Evolutionary conservation across 1,140 invertebrate species (phyloP).

Genomic region (Cotesia glomerata): DNA sequence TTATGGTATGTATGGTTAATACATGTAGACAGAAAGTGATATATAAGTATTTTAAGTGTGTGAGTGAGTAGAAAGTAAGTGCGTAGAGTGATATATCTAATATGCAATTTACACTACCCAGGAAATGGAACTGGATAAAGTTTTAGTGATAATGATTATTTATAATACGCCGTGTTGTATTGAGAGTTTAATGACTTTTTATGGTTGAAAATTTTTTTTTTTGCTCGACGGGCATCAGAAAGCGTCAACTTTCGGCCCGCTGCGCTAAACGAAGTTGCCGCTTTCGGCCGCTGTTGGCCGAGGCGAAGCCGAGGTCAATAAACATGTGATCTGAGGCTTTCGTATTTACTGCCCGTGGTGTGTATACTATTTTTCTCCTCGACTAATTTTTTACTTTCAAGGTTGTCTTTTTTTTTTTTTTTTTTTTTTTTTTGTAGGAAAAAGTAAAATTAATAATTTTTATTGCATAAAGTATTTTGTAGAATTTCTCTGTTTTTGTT

Average conservation of each 20-base stretch:
- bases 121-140: constrained; percentile 28
- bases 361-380: too few species aligned
- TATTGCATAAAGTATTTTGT: too few species aligned
- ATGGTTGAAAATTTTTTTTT: too few species aligned
- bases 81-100: not conserved
- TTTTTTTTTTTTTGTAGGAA: not conserved
- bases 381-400: not conserved
- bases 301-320: too few species aligned
- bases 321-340: too few species aligned
- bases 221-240: too few species aligned
- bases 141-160: not conserved
- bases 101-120: not conserved
- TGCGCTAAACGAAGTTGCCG: too few species aligned
- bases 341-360: too few species aligned
- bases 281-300: too few species aligned
- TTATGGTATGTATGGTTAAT: not conserved
- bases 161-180: constrained; percentile 8
- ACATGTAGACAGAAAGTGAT: not conserved
- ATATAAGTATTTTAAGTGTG: not conserved
- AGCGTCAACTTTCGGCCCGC: too few species aligned
- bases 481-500: too few species aligned
- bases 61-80: not conserved
- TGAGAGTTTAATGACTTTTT: constrained; percentile 24
- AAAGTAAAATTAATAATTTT: too few species aligned
- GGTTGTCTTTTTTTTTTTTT: not conserved